Evolutionary conservation across 2,113 vertebrate genomes (phyloP), one percentile per base, ranked within the genome.

Genomic region (Rhegmatorhina hoffmannsi): DNA sequence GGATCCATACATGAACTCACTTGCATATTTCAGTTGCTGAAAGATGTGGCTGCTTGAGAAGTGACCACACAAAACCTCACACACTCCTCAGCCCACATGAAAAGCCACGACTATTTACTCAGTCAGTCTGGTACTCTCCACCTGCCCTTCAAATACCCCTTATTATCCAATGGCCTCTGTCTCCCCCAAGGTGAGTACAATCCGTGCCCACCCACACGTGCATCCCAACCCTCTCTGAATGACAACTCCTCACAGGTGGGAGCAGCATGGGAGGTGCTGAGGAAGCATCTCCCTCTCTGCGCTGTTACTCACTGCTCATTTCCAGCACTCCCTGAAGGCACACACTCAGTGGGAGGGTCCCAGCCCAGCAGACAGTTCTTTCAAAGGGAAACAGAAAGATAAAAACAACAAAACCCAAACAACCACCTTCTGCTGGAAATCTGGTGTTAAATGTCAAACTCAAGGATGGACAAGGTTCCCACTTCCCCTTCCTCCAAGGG

Each of bases 261-360:
- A 55, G 7, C 17, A 77, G 72, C 29, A 84, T 0, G 3, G 4
- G 13, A 46, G 56, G 40, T 56, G 38, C n/a, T 2, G 1, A 24
- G 0, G 4, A 34, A 53, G 36, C 59, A 63, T 5, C 46, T 66
- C 67, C 25, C 28, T 75, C 58, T 23, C 52, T 64, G 46, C 36
- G 31, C 49, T 60, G 11, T 23, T 21, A 28, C 24, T 69, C 40
- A 24, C 2, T 31, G n/a, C 2, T 43, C 7, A 2, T 21, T 46
- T 64, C 26, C 64, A 70, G 36, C 86, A 46, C 40, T 13, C 26
- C 38, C 43, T 67, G 29, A 67, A 59, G 11, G 26, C 26, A 43
- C 4, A 15, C 4, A 14, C 20, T 62, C 67, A 34, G 26, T 33
- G 8, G 40, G 50, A 64, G 25, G 23, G 26, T 55, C 34, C 29